Evolutionary conservation across 2,797 vertebrate genomes (phyloP).

Genomic region (Thaleichthys pacificus): DNA sequence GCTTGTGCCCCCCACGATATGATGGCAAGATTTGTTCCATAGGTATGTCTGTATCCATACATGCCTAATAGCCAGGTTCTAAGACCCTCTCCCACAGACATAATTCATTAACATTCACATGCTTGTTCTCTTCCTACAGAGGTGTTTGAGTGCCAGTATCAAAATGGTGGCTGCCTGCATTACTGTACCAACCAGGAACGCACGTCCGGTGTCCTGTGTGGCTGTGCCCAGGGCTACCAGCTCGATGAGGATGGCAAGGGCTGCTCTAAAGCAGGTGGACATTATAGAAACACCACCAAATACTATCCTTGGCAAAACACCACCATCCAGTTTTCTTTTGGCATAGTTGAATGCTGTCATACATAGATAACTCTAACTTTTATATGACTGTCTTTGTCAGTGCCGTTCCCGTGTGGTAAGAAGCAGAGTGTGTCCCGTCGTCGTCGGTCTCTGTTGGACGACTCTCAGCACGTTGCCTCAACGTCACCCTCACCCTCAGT

Average conservation of each 20-base stretch:
- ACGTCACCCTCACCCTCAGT: not conserved
- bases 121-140: slow-evolving; percentile 52
- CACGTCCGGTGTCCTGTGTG: slow-evolving; percentile 64
- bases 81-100: not conserved
- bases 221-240: slow-evolving; percentile 74
- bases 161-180: slow-evolving; percentile 82
- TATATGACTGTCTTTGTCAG: slow-evolving; percentile 39
- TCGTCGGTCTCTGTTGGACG: slow-evolving; percentile 35
- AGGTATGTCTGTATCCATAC: slow-evolving; percentile 54
- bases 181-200: slow-evolving; percentile 74
- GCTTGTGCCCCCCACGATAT: slow-evolving; percentile 79
- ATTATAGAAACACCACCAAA: not conserved
- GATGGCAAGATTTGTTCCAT: slow-evolving; percentile 73
- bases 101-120: not conserved
- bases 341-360: not conserved
- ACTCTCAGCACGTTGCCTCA: slow-evolving; percentile 13
- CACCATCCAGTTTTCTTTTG: not conserved
- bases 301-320: not conserved
- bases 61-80: not conserved
- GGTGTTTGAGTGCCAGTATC: slow-evolving; percentile 72
- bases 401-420: slow-evolving; percentile 67
- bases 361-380: not conserved
- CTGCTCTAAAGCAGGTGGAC: slow-evolving; percentile 69
- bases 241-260: slow-evolving; percentile 70
- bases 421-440: slow-evolving; percentile 34